Evolutionary conservation across 2,888 invertebrate species (phyloP), one percentile per base, ranked within the genome.

Genomic region (Lasioglossum calceatum): DNA sequence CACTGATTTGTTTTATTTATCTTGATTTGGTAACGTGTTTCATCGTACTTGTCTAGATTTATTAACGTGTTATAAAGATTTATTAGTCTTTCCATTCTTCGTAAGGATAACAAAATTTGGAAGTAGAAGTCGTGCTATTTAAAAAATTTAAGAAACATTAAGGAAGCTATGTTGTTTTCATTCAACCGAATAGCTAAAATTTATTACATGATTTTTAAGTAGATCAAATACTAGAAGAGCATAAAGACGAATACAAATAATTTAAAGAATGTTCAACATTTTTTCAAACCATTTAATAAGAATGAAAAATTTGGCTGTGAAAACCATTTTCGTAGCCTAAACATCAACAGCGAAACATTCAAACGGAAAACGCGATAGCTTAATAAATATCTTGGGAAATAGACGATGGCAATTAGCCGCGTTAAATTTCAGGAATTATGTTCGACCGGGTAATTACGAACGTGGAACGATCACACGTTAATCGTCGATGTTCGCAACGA

Each of bases 401-500:
- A 67, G 67, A 14, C 67, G 67, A 7, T 32, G 27, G 64, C 7
- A 64, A 32, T 64, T 64, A 36, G 23, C 67, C 36, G 36, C 36
- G 36, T 36, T 32, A 54, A 36, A 36, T 36, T 36, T 36, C 36
- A 19, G 67, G 32, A 36, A 67, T 67, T 36, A 67, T 36, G 67
- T 36, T 36, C 67, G 36, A 16, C 64, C 64, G 19, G 36, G 19
- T 36, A 67, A 67, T 67, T 67, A 67, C 67, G 36, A 19, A 32
- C 67, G 32, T 19, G 67, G 36, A 67, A 67, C 67, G 67, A 36
- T 67, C 36, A 32, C 67, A 36, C 67, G 67, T 67, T 67, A 67
- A 67, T 67, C 67, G 67, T 16, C 61, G 14, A 16, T 61, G 61
- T 16, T 8, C 36, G 64, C 36, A 19, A 19, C 36, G 67, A 67